A percentile compares a stretch with the other conserved stretches of the same genome.
These are phyloP conservation scores for Eucera pruinosa DNA, from an alignment of 2,888 invertebrate genomes.

Conservation along the genomic window DNA sequence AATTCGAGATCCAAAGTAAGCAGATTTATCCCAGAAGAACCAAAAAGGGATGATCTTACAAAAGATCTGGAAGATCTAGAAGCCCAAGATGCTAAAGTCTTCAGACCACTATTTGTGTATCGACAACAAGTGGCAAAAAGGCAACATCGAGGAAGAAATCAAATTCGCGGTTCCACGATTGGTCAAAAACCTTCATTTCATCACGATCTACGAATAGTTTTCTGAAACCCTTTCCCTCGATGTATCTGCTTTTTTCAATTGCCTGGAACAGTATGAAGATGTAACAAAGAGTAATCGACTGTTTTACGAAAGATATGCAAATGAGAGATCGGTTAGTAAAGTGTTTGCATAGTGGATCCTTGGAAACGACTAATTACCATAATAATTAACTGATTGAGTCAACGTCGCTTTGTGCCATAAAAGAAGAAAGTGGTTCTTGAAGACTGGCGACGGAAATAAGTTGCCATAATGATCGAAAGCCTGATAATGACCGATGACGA, in stretches of 20 bases:
- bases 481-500: background rate
- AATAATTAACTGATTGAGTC: slow-evolving; percentile 36
- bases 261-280: background rate
- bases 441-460: slow-evolving; percentile 1
- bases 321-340: slow-evolving; percentile 6
- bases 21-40: slow-evolving; percentile 50
- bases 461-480: slow-evolving; percentile 11
- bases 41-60: slow-evolving; percentile 1
- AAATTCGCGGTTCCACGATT: background rate
- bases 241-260: background rate
- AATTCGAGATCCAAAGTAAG: slow-evolving; percentile 11
- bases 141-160: slow-evolving; percentile 36
- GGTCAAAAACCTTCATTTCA: slow-evolving; percentile 22
- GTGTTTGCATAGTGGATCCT: slow-evolving; percentile 19
- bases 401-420: slow-evolving; percentile 43
- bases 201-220: slow-evolving; percentile 4
- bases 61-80: slow-evolving; percentile 66
- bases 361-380: slow-evolving; percentile 24
- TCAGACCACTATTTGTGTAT: slow-evolving; percentile 80
- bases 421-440: slow-evolving; percentile 38
- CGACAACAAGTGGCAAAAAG: slow-evolving; percentile 75
- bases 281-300: background rate
- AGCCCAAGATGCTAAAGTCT: slow-evolving; percentile 77
- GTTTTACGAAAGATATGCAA: slow-evolving; percentile 10
- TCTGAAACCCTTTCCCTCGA: slow-evolving; percentile 20